Percentiles rank a stretch among this genome's conserved stretches.
Conservation (phyloP, 1,140 invertebrate species). For the Camponotus floridanus region DNA sequence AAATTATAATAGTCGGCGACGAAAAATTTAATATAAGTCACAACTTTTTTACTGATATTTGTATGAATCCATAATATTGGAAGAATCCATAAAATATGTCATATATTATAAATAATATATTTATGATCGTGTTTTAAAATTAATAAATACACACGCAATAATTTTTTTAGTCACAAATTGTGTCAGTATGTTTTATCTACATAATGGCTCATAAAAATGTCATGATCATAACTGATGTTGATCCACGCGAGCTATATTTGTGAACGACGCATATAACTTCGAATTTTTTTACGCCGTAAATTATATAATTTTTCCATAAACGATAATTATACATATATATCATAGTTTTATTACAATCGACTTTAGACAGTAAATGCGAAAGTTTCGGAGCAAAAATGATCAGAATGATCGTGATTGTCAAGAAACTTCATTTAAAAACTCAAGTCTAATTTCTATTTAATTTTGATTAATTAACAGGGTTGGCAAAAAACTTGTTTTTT, state of each 20-base stretch:
- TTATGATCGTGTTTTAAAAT: not conserved
- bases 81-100: not conserved
- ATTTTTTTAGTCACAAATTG: not conserved
- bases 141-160: not conserved
- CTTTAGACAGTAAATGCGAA: not conserved
- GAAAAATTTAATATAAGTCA: not conserved
- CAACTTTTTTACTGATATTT: not conserved
- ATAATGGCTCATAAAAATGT: not conserved
- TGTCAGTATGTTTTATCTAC: not conserved
- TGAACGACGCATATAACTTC: not conserved
- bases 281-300: not conserved
- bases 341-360: conserved; percentile 8
- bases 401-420: not conserved
- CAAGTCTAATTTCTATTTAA: not conserved
- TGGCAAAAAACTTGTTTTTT: no score
- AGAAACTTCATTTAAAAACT: not conserved
- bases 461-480: no score
- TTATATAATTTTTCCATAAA: conserved; percentile 39
- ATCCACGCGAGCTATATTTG: not conserved
- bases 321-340: not conserved
- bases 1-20: not conserved
- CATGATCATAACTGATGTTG: not conserved
- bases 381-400: not conserved
- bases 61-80: not conserved
- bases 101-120: conserved; percentile 10